A percentile compares a stretch with the other conserved stretches of the same genome.
Evolutionary conservation across 2,888 invertebrate species (phyloP).

Genomic region (Ophonus ardosiacus): DNA sequence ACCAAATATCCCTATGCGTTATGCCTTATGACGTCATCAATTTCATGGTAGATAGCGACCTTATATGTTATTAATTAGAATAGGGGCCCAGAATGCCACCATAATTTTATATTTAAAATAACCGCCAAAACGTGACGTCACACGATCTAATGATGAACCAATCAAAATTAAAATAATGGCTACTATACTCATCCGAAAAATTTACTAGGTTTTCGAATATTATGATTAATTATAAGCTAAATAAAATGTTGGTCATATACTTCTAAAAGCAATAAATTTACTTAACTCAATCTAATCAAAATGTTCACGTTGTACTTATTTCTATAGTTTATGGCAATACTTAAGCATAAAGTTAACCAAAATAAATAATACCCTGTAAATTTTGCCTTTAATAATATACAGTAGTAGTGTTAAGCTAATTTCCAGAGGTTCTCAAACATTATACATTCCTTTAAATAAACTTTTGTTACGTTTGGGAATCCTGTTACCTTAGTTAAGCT

Average conservation of each 20-base stretch:
- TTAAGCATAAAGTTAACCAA: constrained; percentile 49
- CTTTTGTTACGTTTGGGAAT: constrained; percentile 6
- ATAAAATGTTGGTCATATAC: background rate
- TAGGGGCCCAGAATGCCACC: background rate
- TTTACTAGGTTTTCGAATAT: background rate
- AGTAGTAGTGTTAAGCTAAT: constrained; percentile 52
- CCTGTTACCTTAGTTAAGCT: constrained; percentile 31
- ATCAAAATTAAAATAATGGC: background rate
- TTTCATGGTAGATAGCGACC: no score
- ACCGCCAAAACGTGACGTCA: background rate
- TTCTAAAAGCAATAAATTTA: constrained; percentile 3
- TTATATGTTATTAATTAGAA: no score
- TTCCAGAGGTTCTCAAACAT: constrained; percentile 20
- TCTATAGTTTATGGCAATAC: constrained; percentile 53
- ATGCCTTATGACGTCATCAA: no score
- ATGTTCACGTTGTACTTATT: constrained; percentile 12
- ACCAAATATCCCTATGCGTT: no score
- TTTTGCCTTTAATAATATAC: constrained; percentile 58
- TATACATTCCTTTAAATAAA: constrained; percentile 15
- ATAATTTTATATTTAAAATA: background rate
- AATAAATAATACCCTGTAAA: constrained; percentile 45
- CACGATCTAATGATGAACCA: background rate
- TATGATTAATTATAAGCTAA: background rate
- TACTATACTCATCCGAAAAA: background rate
- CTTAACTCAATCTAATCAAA: constrained; percentile 27